Conservation (phyloP, 2,113 vertebrate species). For the Scytalopus superciliaris region DNA sequence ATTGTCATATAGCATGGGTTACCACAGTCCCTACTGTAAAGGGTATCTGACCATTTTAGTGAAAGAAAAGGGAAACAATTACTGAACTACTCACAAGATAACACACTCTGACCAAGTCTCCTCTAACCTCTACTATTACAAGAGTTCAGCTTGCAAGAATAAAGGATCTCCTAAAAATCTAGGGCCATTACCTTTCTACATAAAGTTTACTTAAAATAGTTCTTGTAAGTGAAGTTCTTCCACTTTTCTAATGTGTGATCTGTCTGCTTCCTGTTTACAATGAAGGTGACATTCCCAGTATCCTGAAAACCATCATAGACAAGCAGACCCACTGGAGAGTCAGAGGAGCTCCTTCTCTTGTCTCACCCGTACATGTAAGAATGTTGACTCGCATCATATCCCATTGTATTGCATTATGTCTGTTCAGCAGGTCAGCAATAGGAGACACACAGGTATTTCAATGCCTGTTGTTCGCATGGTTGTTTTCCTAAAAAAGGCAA, state of each 20-base stretch:
- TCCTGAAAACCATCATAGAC: background rate
- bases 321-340: background rate
- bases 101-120: background rate
- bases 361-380: background rate
- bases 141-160: background rate
- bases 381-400: background rate
- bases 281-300: background rate
- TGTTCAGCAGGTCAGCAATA: background rate
- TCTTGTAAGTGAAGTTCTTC: background rate
- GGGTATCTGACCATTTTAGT: background rate
- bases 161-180: background rate
- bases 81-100: background rate
- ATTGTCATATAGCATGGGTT: background rate
- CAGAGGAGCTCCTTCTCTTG: background rate
- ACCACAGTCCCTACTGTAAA: background rate
- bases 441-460: background rate
- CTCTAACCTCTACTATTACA: background rate
- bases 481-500: background rate
- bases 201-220: background rate
- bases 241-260: background rate
- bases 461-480: background rate
- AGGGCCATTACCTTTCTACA: background rate
- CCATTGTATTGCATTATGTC: background rate
- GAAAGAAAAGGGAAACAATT: background rate
- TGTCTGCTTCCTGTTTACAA: fast-evolving